phyloP scores from a whole-genome alignment of 2,113 vertebrate species.

The Nothocercus nigrocapillus region DNA sequence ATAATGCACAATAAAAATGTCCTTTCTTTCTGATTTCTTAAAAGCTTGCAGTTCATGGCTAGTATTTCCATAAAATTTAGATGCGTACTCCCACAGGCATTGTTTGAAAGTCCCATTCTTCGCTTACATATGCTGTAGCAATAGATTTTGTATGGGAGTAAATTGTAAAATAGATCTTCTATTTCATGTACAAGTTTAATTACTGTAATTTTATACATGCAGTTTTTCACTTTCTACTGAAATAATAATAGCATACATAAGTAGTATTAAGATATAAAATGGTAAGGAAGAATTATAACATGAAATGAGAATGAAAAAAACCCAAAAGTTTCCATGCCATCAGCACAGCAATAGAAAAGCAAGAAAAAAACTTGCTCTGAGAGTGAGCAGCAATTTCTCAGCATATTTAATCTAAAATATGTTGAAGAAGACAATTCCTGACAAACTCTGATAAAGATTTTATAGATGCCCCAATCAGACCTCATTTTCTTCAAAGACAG shows the following conservation, averaged over 20 bases:
- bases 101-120: not conserved
- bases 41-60: not conserved
- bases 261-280: not conserved
- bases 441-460: not conserved
- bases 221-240: not conserved
- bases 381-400: not conserved
- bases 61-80: not conserved
- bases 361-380: not conserved
- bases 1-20: not conserved
- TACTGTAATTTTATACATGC: not conserved
- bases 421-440: not conserved
- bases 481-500: not conserved
- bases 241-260: not conserved
- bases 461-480: not conserved
- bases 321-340: not conserved
- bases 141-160: not conserved
- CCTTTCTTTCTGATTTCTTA: not conserved
- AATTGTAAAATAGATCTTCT: not conserved
- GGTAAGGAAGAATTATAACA: not conserved
- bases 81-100: not conserved
- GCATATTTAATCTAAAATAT: not conserved
- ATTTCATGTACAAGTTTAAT: not conserved
- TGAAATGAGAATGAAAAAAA: not conserved
- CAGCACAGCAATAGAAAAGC: not conserved
- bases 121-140: not conserved